Evolutionary conservation across 37 sponge, comb jelly and placozoan genomes (phyloP).

Genomic region (Eunapius fragilis): DNA sequence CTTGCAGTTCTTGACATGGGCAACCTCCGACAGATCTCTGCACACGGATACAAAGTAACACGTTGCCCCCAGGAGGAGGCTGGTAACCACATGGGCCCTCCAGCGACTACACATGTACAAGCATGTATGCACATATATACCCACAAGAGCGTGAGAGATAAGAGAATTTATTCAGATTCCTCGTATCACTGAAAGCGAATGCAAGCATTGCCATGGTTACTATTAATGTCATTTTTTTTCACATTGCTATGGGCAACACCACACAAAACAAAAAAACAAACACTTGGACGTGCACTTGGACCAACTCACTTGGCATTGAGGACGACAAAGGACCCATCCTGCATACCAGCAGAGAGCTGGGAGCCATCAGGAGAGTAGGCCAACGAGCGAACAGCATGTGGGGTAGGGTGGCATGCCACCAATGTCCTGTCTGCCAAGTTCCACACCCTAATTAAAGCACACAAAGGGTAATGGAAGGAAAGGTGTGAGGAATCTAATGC

Average conservation of each 20-base stretch:
- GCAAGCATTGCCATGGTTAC: background rate
- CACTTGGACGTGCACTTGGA: background rate
- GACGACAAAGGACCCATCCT: slow-evolving; percentile 84
- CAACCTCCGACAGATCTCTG: slow-evolving; percentile 64
- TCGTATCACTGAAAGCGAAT: no score
- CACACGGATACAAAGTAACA: no score
- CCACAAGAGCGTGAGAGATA: no score
- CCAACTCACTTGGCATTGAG: slow-evolving; percentile 61
- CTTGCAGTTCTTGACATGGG: slow-evolving; percentile 73
- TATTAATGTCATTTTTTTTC: background rate
- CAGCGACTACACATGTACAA: no score
- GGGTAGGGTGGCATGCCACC: slow-evolving; percentile 27
- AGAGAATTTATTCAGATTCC: no score
- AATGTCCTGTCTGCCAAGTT: slow-evolving; percentile 24
- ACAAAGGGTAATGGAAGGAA: no score
- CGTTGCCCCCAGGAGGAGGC: no score
- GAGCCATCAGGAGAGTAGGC: slow-evolving; percentile 89
- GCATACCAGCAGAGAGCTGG: slow-evolving; percentile 85
- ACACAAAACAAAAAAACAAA: background rate
- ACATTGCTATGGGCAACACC: background rate
- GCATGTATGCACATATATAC: no score
- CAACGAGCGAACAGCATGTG: slow-evolving; percentile 81
- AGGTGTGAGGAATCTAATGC: slow-evolving; percentile 3
- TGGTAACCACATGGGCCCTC: no score
- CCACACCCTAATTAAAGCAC: slow-evolving; percentile 63